phyloP scores from a whole-genome alignment of 2,888 invertebrate species.

The Lepidocyrtoides sp. region DNA sequence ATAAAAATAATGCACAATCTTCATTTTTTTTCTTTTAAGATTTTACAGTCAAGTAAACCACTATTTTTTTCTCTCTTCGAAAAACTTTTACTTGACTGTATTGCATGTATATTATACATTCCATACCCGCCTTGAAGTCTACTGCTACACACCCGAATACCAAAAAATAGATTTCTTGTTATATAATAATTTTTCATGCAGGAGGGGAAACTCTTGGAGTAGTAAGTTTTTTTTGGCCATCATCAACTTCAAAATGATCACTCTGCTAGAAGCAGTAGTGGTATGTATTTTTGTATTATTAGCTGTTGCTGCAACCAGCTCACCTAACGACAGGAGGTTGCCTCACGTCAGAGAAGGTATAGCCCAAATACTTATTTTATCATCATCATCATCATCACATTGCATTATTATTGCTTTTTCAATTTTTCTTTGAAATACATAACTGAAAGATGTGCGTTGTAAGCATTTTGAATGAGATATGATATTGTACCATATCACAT shows the following conservation, averaged over 20 bases:
- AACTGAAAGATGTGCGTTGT: constrained; percentile 31
- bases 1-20: constrained; percentile 14
- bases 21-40: not conserved
- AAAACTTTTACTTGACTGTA: not conserved
- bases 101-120: constrained; percentile 31
- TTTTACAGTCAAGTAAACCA: not conserved
- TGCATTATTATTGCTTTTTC: constrained; percentile 62
- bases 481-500: constrained; percentile 30
- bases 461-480: constrained; percentile 29
- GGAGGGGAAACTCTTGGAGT: not conserved
- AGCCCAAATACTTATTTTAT: constrained; percentile 66
- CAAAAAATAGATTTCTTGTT: constrained; percentile 69
- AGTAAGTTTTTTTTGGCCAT: constrained; percentile 29
- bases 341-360: constrained; percentile 75
- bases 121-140: constrained; percentile 64
- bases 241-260: constrained; percentile 30
- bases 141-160: constrained; percentile 76
- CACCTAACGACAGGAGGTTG: constrained; percentile 77
- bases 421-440: constrained; percentile 56
- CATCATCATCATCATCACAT: constrained; percentile 69
- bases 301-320: constrained; percentile 70
- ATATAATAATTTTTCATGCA: constrained; percentile 37
- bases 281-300: constrained; percentile 49
- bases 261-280: constrained; percentile 6
- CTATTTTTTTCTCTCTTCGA: not conserved